Evolutionary conservation across 2,888 invertebrate species (phyloP), one percentile per base, ranked within the genome.

Genomic region (Lacanobia wlatinum): DNA sequence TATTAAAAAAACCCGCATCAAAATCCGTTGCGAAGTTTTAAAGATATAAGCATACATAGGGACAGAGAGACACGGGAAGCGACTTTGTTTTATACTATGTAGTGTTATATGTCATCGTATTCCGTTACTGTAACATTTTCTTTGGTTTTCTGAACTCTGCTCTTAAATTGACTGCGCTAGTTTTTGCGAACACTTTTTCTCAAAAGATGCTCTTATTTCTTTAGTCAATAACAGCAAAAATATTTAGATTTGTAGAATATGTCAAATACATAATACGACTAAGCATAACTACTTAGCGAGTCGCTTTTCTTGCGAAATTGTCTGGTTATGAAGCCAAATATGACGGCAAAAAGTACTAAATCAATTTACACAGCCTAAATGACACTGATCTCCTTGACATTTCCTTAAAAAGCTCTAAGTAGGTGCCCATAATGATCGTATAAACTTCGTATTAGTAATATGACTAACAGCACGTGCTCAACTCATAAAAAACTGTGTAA

Each of bases 391-490:
- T 79, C 84, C 83, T 87, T 87, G 87, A 87, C 84, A 87, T 85
- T 85, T 86, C 84, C 84, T 69, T 77, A 80, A 84, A 85, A 78
- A 81, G 75, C 68, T 63, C 38, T 34, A 58, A 69, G 79, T 84
- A 70, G 68, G 65, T 65, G 74, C 34, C 28, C 21, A 18, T 80
- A 71, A 70, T 80, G 83, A 59, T 70, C 67, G 43, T 70, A 68
- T 70, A 52, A 72, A 69, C 73, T 75, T 80, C 78, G 66, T 81
- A 78, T 84, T 68, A 73, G 80, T 84, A 83, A 81, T 83, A 78
- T 83, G 87, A 88, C 84, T 84, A 83, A 82, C 71, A 74, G 76
- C 86, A 87, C 88, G 87, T 87, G 85, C 78, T 81, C 21, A 69
- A 43, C 40, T 65, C 50, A 64, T 70, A 78, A 78, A 48, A 81